These are phyloP conservation scores for Carcharodon carcharias DNA, from an alignment of 2,797 vertebrate genomes.

Conservation along the genomic window DNA sequence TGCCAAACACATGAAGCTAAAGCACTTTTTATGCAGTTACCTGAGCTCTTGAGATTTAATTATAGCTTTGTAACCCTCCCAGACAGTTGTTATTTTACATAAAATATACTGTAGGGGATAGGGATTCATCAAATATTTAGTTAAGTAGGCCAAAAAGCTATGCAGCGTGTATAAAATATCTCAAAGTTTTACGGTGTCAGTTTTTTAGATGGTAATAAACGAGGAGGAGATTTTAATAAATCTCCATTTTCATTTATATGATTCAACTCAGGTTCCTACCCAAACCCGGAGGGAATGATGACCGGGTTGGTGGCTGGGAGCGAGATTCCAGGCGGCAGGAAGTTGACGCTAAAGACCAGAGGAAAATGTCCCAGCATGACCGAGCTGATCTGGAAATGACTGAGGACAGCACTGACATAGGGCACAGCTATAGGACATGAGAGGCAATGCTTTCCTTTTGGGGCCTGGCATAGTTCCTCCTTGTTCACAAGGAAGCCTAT, in stretches of 20 bases:
- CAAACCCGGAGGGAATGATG: neutral
- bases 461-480: neutral
- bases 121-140: neutral
- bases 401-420: neutral
- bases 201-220: neutral
- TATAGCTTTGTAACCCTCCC: neutral
- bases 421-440: neutral
- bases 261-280: neutral
- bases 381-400: neutral
- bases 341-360: neutral
- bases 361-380: neutral
- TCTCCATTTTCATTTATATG: neutral
- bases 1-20: neutral
- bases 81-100: conserved; percentile 1
- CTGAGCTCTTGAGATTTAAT: conserved; percentile 12
- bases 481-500: neutral
- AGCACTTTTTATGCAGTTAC: neutral
- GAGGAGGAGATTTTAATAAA: neutral
- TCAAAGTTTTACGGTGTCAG: neutral
- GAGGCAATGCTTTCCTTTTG: neutral
- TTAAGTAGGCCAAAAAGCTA: neutral
- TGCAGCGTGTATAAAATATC: neutral
- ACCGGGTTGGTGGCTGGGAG: neutral
- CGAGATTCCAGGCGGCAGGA: neutral
- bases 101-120: neutral